Base-by-base conservation (phyloP, 2,113 vertebrate genomes). In the human region DNA sequence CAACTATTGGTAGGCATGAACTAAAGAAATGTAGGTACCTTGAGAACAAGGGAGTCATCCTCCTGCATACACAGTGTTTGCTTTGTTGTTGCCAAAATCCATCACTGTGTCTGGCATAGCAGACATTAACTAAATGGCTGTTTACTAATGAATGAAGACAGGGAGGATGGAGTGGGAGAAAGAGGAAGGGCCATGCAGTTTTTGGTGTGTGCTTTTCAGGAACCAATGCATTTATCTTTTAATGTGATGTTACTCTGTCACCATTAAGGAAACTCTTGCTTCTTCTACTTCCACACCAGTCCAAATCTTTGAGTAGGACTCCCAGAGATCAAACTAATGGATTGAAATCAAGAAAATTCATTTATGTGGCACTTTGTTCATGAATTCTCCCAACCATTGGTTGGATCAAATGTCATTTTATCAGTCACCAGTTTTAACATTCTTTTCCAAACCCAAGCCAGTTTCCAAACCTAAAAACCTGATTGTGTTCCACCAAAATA, bases 181-280 rank as follows among this genome's bases (percentile, higher is more conserved):
- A 20, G 1, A 84, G 6, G 35, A 85, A 70, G 18, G 0, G 0
- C 2, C 7, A 9, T 17, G n/a, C 6, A 43, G 61, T n/a, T 43
- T 13, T 52, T 9, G 50, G 17, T 16, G 9, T 50, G 11, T 25
- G 7, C 13, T 20, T 72, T 64, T 89, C 72, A 79, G 68, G 2
- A 79, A 7, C 18, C 4, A 18, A 22, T 40, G 12, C 38, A 38
- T 55, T 55, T n/a, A 27, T 32, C 61, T 82, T 79, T 79, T 78
- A 66, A 59, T 7, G 22, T 23, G 25, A 45, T 13, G 3, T 43
- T 23, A 25, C 30, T 64, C 35, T 76, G 22, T 2, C 30, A 57
- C 23, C 38, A 9, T 40, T 45, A 57, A n/a, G 35, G 57, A 81
- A 17, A 0, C 32, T 89, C 73, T 32, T 59, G 16, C 32, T 81